A percentile compares a stretch with the other conserved stretches of the same genome.
phyloP scores from a whole-genome alignment of 2,888 invertebrate genomes.

The Drosophila recens region DNA sequence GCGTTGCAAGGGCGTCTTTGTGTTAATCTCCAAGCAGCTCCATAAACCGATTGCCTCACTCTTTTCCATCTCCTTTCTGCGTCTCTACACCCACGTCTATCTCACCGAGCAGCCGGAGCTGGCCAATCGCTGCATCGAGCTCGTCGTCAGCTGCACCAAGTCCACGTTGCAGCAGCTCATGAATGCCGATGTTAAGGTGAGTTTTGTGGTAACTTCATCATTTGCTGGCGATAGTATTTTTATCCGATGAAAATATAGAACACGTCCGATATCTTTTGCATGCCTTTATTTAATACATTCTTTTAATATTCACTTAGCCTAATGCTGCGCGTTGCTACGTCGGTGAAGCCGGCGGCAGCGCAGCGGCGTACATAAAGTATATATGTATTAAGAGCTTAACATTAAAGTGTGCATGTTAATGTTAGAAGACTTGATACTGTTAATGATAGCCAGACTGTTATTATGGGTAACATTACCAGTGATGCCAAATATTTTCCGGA shows the following conservation, averaged over 20 bases:
- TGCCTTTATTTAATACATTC: no score
- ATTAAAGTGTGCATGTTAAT: background rate
- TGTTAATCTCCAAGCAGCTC: conserved; percentile 78
- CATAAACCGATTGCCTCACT: conserved; percentile 86
- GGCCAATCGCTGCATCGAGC: conserved; percentile 87
- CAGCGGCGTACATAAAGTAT: no score
- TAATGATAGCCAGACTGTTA: no score
- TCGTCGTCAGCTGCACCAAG: conserved; percentile 88
- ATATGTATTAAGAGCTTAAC: no score
- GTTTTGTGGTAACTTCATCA: no score
- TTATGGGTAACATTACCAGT: background rate
- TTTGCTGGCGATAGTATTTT: no score
- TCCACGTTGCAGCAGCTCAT: conserved; percentile 87
- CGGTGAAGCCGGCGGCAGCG: no score
- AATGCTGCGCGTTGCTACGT: no score
- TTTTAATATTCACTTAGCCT: no score
- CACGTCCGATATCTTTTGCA: no score
- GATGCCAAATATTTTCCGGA: no score
- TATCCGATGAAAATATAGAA: no score
- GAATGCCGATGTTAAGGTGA: conserved; percentile 87
- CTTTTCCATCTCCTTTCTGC: conserved; percentile 88
- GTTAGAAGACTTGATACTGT: background rate
- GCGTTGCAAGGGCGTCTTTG: conserved; percentile 87
- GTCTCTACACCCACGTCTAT: conserved; percentile 90
- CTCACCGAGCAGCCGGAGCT: conserved; percentile 88